A percentile compares a stretch with the other conserved stretches of the same genome.
Conservation (phyloP, 1,140 invertebrate genomes). For the Forficula auricularia region DNA sequence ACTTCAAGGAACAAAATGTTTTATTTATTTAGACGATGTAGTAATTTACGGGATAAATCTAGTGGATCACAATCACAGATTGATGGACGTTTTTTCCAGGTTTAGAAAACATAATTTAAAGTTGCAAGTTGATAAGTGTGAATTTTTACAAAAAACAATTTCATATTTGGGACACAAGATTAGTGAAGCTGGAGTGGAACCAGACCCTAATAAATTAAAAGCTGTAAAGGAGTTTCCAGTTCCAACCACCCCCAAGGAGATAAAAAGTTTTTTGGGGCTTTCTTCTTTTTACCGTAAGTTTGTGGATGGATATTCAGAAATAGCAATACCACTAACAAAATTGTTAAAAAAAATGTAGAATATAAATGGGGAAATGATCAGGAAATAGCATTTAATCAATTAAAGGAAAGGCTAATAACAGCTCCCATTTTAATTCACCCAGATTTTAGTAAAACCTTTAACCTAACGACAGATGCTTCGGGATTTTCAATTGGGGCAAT, state of each 20-base stretch:
- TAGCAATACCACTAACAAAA: constrained; percentile 3
- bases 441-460: constrained; percentile 8
- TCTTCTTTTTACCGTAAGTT: constrained; percentile 10
- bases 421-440: constrained; percentile 5
- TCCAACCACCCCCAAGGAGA: constrained; percentile 5
- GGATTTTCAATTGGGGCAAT: constrained; percentile 2
- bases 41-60: constrained; percentile 6
- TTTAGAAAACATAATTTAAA: constrained; percentile 8
- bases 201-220: constrained; percentile 8
- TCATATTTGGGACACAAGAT: constrained; percentile 10
- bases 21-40: constrained; percentile 11
- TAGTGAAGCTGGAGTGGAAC: constrained; percentile 4
- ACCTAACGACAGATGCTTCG: constrained; percentile 7
- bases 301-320: constrained; percentile 6
- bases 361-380: constrained; percentile 17
- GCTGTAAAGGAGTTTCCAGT: constrained; percentile 8
- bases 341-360: constrained; percentile 15
- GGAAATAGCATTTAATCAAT: constrained; percentile 19
- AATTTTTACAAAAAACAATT: constrained; percentile 8
- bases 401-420: constrained; percentile 10
- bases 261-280: constrained; percentile 13
- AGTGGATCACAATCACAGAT: not conserved
- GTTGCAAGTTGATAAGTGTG: constrained; percentile 9
- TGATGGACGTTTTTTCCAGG: constrained; percentile 5
- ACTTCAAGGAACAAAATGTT: not conserved